Conservation (phyloP, 2,888 invertebrate genomes). For the Drosophila atroscutellata region DNA sequence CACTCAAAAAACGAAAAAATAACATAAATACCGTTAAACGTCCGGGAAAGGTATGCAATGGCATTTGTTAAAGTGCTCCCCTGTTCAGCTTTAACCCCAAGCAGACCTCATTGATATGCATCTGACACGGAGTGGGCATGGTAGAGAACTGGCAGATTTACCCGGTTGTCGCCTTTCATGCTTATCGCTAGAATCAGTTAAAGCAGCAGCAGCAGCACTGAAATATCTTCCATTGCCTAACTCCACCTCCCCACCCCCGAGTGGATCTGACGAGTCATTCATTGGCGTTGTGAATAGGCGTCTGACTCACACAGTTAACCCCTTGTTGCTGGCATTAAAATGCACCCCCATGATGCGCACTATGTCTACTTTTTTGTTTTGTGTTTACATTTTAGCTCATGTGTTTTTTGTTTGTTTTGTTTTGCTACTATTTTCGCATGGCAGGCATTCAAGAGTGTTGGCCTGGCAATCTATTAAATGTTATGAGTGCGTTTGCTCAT, state of each 20-base stretch:
- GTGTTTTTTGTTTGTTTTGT: conserved; percentile 26
- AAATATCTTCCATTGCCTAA: conserved; percentile 64
- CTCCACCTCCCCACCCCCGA: background rate
- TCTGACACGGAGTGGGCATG: conserved; percentile 2
- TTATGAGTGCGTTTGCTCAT: conserved; percentile 69
- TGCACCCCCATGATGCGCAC: conserved; percentile 4
- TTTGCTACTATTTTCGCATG: conserved; percentile 50
- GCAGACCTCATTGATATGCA: conserved; percentile 65
- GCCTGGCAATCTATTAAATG: conserved; percentile 75
- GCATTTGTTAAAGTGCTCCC: conserved; percentile 35
- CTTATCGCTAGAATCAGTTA: conserved; percentile 69
- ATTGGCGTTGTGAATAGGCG: conserved; percentile 37
- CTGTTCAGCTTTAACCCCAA: conserved; percentile 17
- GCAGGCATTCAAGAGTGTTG: conserved; percentile 36
- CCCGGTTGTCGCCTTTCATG: conserved; percentile 63
- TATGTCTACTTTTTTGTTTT: conserved; percentile 27
- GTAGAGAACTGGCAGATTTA: conserved; percentile 29
- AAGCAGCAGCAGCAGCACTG: conserved; percentile 16
- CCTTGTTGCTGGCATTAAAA: conserved; percentile 58
- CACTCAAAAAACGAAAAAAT: conserved; percentile 32
- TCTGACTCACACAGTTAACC: conserved; percentile 74
- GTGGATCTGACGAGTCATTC: conserved; percentile 37
- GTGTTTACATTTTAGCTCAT: conserved; percentile 34
- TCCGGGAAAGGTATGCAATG: conserved; percentile 41
- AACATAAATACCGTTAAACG: conserved; percentile 49